Base-by-base conservation (phyloP, 2,797 vertebrate genomes). In the Danionella dracula region DNA sequence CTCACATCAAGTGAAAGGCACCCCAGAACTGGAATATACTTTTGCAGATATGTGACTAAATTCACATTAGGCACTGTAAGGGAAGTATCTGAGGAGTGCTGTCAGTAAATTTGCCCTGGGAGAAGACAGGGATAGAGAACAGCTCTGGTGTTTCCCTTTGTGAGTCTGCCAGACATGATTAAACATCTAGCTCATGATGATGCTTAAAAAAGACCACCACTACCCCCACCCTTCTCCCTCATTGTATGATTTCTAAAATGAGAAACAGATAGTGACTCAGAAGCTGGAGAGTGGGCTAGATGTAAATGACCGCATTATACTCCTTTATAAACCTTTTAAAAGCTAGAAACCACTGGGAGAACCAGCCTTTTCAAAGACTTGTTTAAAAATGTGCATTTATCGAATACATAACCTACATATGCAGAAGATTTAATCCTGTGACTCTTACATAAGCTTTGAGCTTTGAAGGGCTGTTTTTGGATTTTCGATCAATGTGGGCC, bases 121-220 rank as follows among this genome's bases (percentile, higher is more conserved):
- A 41, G 16, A 34, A 45, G 29, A 11, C 32, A 31, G 32, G 4
- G 29, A 37, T 13, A 21, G 34, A 19, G 23, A 55, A 1, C n/a
- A n/a, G n/a, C n/a, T n/a, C 35, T 20, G 54, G 58, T 7, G 15
- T 23, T 38, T 49, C 42, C 59, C 68, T 68, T 75, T 58, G 59
- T 68, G 48, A 49, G 55, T 35, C 55, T 75, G 73, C 41, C 65
- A 75, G 64, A 19, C 48, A 46, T 13, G 35, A 48, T 60, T 49
- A 64, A 46, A 60, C 27, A 34, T n/a, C 20, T n/a, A 71, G 40
- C 73, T 68, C 21, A 57, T 68, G 73, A 71, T 11, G 37, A 49
- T 59, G 54, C 69, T 59, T 51, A 68, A 67, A 75, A 65, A 42
- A 58, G 55, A 44, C n/a, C n/a, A n/a, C n/a, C n/a, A n/a, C n/a